These are phyloP conservation scores for Holothuria leucospilota DNA, from an alignment of 53 echinoderm and acorn worm species.

Conservation along the genomic window DNA sequence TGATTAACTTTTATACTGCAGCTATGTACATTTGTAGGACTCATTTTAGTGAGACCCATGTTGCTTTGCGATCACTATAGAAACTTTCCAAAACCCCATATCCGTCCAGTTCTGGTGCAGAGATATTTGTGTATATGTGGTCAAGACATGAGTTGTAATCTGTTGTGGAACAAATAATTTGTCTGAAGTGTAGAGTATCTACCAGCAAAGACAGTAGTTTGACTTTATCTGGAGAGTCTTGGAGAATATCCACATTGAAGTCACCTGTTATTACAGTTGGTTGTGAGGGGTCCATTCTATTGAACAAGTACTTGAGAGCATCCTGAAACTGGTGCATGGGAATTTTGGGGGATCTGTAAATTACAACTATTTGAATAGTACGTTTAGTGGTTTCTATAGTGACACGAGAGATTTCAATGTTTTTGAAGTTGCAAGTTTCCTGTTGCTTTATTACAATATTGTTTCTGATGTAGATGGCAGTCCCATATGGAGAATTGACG, in stretches of 20 bases:
- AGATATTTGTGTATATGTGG: slow-evolving; percentile 27
- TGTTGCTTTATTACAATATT: too few species aligned
- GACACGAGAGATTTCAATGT: too few species aligned
- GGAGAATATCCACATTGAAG: slow-evolving; percentile 40
- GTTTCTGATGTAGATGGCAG: not conserved
- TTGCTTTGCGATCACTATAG: slow-evolving; percentile 34
- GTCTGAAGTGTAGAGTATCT: not conserved
- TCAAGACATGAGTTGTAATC: slow-evolving; percentile 46
- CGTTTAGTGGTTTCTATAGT: not conserved
- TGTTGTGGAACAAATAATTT: not conserved
- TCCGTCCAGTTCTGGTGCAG: not conserved
- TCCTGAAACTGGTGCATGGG: not conserved
- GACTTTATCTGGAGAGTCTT: not conserved
- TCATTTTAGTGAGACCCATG: not conserved
- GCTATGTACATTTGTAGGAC: too few species aligned
- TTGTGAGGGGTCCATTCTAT: not conserved
- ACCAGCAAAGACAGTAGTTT: not conserved
- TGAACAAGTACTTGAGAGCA: not conserved
- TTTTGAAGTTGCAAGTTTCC: too few species aligned
- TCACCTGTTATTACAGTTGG: slow-evolving; percentile 44
- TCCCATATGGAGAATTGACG: not conserved
- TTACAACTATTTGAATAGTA: not conserved
- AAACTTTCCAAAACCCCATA: slow-evolving; percentile 17
- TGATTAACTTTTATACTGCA: too few species aligned
- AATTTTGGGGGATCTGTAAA: slow-evolving; percentile 4